Base-by-base conservation (phyloP, 2,797 vertebrate species). In the Typhlichthys eigenmanni region DNA sequence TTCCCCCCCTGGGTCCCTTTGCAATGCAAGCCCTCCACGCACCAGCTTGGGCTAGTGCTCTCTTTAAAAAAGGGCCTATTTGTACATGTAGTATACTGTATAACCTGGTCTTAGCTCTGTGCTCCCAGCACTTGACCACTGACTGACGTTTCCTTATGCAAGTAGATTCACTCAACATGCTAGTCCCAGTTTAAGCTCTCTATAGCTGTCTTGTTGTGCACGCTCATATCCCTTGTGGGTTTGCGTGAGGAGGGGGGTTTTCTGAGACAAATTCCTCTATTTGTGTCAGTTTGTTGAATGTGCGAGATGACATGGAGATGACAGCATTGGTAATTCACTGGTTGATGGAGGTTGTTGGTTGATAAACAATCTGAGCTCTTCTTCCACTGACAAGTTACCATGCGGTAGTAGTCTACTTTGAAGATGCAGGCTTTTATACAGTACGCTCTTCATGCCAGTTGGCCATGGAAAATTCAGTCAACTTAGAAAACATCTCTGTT, bases 1-100 rank as follows among this genome's bases (percentile, higher is more conserved):
- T 12, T 34, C 55, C 10, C 8, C 52, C 73, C 34, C 12, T 48
- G 70, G 34, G 71, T 76, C 80, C 77, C 71, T 78, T 70, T 81
- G 75, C 80, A 79, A 29, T 19, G 66, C 34, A 51, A 75, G 53
- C 56, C 55, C 48, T 71, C 68, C 5, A 55, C 17, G 12, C 19
- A 2, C 54, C 16, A 9, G 32, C 57, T 10, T 34, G 69, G 60
- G 12, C 13, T 47, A 32, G 7, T 10, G 19, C 46, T n/a, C 13
- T 60, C 68, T 68, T 76, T 84, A 72, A 83, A 79, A 38, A 38
- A 38, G 38, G 69, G 60, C 45, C 62, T 66, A 43, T 60, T 68
- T 72, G 68, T 38, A 5, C 13, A 66, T 49, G 12, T 46, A 13
- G 57, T 46, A 8, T 19, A 24, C 24, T 24, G 24, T 24, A 34